Percentiles rank a stretch among this genome's conserved stretches.
These are phyloP conservation scores for Babylonia areolata DNA, from an alignment of 1,140 invertebrate species.

Conservation along the genomic window DNA sequence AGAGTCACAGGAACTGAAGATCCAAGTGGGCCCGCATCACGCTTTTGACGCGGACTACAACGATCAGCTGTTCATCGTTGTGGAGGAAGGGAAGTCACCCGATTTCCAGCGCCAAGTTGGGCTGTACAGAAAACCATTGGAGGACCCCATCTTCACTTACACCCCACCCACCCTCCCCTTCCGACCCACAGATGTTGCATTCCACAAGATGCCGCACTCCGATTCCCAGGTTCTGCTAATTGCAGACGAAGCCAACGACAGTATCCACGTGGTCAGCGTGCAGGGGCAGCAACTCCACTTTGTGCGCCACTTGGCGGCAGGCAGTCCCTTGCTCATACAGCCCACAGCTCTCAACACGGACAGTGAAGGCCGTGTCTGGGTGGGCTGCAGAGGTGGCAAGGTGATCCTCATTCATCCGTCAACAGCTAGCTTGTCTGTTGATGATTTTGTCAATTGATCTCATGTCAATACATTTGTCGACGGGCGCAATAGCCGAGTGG, in stretches of 20 bases:
- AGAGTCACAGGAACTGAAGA: not conserved
- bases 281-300: not conserved
- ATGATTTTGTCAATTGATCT: too few relatives aligned
- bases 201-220: too few relatives aligned
- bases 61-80: not conserved
- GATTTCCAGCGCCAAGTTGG: not conserved
- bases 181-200: not conserved
- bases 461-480: too few relatives aligned
- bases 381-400: not conserved
- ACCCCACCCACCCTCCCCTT: not conserved
- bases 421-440: not conserved
- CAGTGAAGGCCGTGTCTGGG: not conserved
- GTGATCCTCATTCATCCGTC: not conserved
- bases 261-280: not conserved
- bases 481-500: too few relatives aligned
- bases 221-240: not conserved
- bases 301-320: not conserved
- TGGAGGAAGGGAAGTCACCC: not conserved
- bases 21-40: not conserved
- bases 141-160: not conserved
- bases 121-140: not conserved
- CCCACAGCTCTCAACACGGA: slow-evolving; percentile 15
- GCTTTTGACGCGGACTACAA: slow-evolving; percentile 4
- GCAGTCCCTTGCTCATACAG: not conserved
- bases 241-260: not conserved